Conservation (phyloP, 2,113 vertebrate species). For the Cichladusa arquata region DNA sequence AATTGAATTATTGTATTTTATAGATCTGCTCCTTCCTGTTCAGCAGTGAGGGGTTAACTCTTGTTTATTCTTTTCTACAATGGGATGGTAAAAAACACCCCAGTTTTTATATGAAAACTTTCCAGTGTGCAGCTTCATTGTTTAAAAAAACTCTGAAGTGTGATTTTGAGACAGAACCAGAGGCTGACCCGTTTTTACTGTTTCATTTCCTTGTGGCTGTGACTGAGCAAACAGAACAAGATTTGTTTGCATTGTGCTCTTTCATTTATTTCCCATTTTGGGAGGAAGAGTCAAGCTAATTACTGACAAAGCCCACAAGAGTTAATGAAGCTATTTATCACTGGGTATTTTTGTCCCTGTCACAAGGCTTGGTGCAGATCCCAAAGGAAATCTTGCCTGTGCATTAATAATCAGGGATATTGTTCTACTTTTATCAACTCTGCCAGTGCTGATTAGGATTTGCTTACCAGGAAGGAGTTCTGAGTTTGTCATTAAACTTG, state of each 20-base stretch:
- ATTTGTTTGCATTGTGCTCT: background rate
- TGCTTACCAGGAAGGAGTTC: background rate
- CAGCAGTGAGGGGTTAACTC: background rate
- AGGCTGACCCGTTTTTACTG: background rate
- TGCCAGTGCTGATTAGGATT: background rate
- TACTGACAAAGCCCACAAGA: background rate
- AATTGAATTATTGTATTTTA: background rate
- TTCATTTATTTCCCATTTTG: background rate
- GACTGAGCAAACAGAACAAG: background rate
- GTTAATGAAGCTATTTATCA: conserved; percentile 27
- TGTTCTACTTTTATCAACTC: background rate
- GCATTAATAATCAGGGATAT: background rate
- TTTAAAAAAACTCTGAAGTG: background rate
- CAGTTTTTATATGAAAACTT: background rate
- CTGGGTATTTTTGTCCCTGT: background rate
- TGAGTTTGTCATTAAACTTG: background rate
- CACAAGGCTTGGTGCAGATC: background rate
- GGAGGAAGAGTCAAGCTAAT: background rate
- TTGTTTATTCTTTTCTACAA: background rate
- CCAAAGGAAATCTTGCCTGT: background rate
- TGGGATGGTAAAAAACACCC: background rate
- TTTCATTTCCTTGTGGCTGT: background rate
- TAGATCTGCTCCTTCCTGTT: background rate
- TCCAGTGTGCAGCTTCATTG: background rate
- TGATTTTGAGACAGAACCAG: background rate